Percentiles rank a stretch among this genome's conserved stretches.
Evolutionary conservation across 1,140 invertebrate species (phyloP).

Genomic region (Eufriesea mexicana): DNA sequence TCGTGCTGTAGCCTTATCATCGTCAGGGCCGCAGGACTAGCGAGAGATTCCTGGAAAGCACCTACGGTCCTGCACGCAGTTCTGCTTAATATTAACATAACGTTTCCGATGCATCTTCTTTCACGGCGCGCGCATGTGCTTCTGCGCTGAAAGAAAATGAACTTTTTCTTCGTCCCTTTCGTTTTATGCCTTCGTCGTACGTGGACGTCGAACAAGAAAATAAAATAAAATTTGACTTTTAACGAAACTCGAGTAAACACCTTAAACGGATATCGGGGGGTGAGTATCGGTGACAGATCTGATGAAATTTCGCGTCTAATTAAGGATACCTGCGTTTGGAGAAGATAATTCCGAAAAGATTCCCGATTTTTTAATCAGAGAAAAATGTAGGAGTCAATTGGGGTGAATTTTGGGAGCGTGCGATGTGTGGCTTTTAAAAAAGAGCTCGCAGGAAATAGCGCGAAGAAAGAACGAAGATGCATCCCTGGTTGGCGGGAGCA

Average conservation of each 20-base stretch:
- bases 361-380: too few relatives aligned
- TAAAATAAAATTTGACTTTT: background rate
- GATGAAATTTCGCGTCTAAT: background rate
- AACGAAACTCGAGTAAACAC: background rate
- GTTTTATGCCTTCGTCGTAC: background rate
- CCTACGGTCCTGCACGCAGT: constrained; percentile 17
- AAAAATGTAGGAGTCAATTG: too few relatives aligned
- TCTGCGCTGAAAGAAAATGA: background rate
- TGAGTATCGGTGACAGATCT: too few relatives aligned
- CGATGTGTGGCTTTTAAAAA: background rate
- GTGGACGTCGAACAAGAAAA: background rate
- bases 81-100: constrained; percentile 44
- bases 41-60: constrained; percentile 43
- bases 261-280: too few relatives aligned
- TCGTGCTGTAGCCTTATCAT: constrained; percentile 70
- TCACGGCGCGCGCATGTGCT: background rate
- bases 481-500: constrained; percentile 69
- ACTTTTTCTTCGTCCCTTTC: background rate
- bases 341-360: background rate
- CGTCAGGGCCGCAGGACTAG: constrained; percentile 68
- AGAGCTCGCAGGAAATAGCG: too few relatives aligned
- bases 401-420: background rate
- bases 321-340: fast-evolving
- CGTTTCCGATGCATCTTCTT: constrained; percentile 28
- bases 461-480: constrained; percentile 40